Conservation (phyloP, 2,113 vertebrate genomes). For the Microcebus jonahi region DNA sequence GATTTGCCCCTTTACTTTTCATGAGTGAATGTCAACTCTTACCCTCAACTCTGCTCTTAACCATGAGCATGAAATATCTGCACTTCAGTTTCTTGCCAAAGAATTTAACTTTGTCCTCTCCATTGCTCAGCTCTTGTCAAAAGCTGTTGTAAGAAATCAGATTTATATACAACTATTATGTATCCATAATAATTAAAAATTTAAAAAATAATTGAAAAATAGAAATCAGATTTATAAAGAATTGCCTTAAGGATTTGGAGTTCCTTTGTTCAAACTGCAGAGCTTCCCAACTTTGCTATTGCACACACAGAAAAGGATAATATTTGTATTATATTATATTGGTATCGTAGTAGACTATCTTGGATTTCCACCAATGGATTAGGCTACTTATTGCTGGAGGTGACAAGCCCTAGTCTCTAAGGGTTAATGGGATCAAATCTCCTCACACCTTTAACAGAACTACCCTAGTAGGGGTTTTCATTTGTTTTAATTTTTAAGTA, state of each 20-base stretch:
- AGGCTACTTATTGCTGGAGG: neutral
- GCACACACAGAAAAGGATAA: neutral
- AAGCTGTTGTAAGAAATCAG: neutral
- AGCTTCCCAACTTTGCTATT: neutral
- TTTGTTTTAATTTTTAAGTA: neutral
- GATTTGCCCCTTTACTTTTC: conserved; percentile 25
- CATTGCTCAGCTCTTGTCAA: neutral
- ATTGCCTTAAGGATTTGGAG: neutral
- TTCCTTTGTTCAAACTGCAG: neutral
- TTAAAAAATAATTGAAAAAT: neutral
- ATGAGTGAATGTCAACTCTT: neutral
- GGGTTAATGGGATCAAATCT: neutral
- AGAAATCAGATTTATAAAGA: conserved; percentile 38
- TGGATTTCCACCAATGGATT: neutral
- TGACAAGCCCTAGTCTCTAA: neutral
- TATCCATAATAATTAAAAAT: too few species aligned
- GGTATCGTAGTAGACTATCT: neutral
- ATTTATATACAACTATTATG: neutral
- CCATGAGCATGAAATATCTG: neutral
- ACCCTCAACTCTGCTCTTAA: neutral
- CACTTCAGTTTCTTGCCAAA: conserved; percentile 23
- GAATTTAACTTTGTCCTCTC: neutral
- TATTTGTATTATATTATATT: neutral
- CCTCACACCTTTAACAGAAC: neutral
- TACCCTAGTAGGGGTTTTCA: neutral